Conservation (phyloP, 2,888 invertebrate species). For the Resseliella maxima region DNA sequence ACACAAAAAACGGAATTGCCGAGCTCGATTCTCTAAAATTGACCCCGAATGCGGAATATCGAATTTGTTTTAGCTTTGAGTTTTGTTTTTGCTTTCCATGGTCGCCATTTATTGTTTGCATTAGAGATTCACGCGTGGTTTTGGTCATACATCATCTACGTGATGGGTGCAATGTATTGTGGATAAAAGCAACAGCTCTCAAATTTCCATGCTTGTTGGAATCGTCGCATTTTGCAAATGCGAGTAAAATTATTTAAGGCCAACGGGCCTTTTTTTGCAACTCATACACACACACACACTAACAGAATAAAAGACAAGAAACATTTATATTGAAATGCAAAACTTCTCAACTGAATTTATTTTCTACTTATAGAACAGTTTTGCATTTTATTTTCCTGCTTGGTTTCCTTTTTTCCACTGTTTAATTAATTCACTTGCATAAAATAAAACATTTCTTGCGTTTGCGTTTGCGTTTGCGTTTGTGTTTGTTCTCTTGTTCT, state of each 20-base stretch:
- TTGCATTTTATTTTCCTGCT: not conserved
- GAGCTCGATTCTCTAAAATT: not conserved
- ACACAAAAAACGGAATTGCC: not conserved
- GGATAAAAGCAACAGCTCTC: not conserved
- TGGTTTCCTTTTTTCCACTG: not conserved
- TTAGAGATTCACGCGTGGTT: constrained; percentile 35
- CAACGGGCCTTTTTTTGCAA: not conserved
- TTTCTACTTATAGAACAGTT: constrained; percentile 43
- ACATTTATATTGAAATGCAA: constrained; percentile 18
- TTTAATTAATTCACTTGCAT: constrained; percentile 40
- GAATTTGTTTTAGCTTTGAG: not conserved
- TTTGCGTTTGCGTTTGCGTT: not conserved
- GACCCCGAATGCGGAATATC: constrained; percentile 9
- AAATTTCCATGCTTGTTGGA: not conserved
- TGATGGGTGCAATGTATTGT: constrained; percentile 11
- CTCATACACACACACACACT: not conserved
- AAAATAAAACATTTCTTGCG: constrained; percentile 1
- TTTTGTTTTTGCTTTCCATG: not conserved
- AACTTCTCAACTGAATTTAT: not conserved
- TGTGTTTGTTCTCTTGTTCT: not conserved
- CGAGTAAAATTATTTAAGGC: constrained; percentile 4
- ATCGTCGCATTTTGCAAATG: constrained; percentile 5
- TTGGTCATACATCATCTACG: constrained; percentile 40
- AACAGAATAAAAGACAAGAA: not conserved
- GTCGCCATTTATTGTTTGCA: not conserved